Evolutionary conservation across 2,113 vertebrate species (phyloP), one percentile per base, ranked within the genome.

Genomic region (Eptesicus fuscus): DNA sequence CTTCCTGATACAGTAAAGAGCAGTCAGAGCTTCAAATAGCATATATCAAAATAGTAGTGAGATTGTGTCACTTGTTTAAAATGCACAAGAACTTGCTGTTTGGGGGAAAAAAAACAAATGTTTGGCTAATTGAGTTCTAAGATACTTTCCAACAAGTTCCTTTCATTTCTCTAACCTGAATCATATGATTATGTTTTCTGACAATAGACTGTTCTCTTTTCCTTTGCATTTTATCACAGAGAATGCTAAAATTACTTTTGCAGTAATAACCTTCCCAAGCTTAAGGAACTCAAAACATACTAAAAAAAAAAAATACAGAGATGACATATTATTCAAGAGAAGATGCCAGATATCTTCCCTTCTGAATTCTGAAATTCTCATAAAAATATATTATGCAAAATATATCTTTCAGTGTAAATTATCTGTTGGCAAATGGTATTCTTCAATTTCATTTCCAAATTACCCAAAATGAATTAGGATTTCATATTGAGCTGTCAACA

Each of bases 361-460:
- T 87, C 56, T 87, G 40, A 96, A 63, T 96, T 98, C 25, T 56
- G 32, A 95, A 96, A 61, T 92, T 97, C 86, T 97, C 93, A 95
- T 87, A 94, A 96, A 97, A 86, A 84, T 22, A 93, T 90, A 96
- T 79, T 96, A 95, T 80, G 18, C 25, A 97, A 97, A 97, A 97
- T 96, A 97, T 97, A 97, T 89, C 4, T 93, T 91, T 32, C 2
- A 37, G 20, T 74, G 20, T 90, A 96, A 97, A 97, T 97, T 94
- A 93, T 90, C 90, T 96, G 40, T 89, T 96, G 95, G 63, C 73
- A 98, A 98, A 96, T 3, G 25, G 42, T 92, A 96, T 93, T 96
- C 94, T 97, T 90, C 53, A 91, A 51, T 97, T 97, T 97, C 96
- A 30, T 5, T 94, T 96, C 95, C 94, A 97, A 97, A 96, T 97